phyloP scores from a whole-genome alignment of 2,797 vertebrate species.

The Coendou prehensilis region DNA sequence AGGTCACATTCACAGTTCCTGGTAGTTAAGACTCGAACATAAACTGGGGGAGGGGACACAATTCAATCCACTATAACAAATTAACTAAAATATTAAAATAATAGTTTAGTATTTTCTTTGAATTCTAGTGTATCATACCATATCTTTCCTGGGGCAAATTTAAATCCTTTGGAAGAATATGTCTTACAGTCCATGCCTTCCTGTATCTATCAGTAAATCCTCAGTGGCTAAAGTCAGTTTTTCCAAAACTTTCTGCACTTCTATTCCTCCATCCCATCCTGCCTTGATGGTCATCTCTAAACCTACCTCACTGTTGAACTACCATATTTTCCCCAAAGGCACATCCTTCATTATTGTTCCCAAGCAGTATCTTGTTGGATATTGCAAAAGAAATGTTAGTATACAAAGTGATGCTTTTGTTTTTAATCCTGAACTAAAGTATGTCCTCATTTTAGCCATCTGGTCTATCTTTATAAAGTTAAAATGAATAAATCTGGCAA shows the following conservation, averaged over 20 bases:
- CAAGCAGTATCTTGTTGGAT: background rate
- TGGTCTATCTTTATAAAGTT: background rate
- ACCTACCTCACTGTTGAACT: background rate
- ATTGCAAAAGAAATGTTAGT: background rate
- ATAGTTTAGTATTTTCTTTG: background rate
- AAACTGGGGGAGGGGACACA: background rate
- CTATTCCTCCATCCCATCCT: background rate
- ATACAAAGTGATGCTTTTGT: background rate
- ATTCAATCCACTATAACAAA: background rate
- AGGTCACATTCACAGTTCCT: background rate
- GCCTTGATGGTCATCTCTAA: background rate
- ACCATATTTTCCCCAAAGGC: background rate
- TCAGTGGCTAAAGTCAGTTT: background rate
- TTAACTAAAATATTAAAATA: background rate
- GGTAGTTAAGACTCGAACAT: background rate
- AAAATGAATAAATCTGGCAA: constrained; percentile 23
- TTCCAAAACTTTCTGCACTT: background rate
- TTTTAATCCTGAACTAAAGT: background rate
- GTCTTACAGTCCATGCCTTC: background rate
- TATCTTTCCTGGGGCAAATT: background rate
- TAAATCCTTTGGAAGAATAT: background rate
- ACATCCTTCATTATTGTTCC: background rate
- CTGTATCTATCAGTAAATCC: background rate
- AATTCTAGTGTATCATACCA: background rate
- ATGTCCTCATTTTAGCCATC: background rate